Evolutionary conservation across 2,113 vertebrate genomes (phyloP).

Genomic region (Pseudolaguvia tuberculata): DNA sequence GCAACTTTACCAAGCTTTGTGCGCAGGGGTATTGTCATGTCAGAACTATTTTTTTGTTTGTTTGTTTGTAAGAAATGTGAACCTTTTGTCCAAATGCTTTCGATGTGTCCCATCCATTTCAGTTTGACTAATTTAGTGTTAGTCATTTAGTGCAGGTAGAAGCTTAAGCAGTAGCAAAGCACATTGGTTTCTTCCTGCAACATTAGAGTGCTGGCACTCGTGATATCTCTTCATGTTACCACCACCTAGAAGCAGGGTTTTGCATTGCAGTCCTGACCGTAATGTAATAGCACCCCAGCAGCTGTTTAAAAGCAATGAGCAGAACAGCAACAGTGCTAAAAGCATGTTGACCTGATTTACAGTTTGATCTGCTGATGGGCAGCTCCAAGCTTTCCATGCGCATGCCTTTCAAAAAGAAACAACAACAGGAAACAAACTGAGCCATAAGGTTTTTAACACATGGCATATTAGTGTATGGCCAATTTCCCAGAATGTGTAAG

Average conservation of each 20-base stretch:
- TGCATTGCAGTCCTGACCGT: not conserved
- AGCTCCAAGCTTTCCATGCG: not conserved
- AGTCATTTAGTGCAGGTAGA: not conserved
- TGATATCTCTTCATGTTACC: not conserved
- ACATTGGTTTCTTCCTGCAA: not conserved
- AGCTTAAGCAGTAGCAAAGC: not conserved
- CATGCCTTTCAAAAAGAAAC: not conserved
- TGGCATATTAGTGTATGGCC: not conserved
- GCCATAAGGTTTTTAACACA: not conserved
- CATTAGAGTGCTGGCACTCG: not conserved
- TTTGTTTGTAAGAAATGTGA: too few species aligned
- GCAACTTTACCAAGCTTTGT: too few species aligned
- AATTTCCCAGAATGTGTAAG: not conserved
- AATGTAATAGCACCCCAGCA: conserved; percentile 6
- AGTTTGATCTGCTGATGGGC: not conserved
- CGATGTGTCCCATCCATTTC: too few species aligned
- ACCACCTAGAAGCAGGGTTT: conserved; percentile 2
- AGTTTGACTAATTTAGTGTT: too few species aligned
- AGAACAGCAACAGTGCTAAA: conserved; percentile 1
- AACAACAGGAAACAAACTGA: not conserved
- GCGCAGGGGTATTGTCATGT: too few species aligned
- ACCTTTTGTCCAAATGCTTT: too few species aligned
- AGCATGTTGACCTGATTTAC: conserved; percentile 32
- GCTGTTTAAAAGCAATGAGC: not conserved
- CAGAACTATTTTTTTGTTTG: too few species aligned